phyloP scores from a whole-genome alignment of 2,113 vertebrate species.

The Henicopernis longicauda region DNA sequence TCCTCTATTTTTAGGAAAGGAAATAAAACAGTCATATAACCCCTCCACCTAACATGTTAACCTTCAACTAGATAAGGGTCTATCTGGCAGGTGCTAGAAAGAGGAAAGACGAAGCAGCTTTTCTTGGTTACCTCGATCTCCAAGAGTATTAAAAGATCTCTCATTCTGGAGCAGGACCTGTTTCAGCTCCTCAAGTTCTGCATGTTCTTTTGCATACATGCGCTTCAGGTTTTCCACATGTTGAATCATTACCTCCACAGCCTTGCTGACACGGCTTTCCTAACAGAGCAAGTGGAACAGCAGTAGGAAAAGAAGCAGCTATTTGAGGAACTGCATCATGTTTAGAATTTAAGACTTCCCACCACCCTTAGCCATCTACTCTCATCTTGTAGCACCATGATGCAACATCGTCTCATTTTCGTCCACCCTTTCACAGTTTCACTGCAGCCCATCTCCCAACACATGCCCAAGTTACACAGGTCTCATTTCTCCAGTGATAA shows the following conservation, averaged over 20 bases:
- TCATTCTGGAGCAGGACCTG: constrained; percentile 85
- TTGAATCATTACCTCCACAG: constrained; percentile 96
- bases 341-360: no score
- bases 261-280: constrained; percentile 92
- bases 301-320: background rate
- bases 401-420: background rate
- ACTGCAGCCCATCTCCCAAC: background rate
- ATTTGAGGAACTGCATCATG: background rate
- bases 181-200: constrained; percentile 88
- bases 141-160: constrained; percentile 74
- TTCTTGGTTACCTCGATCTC: constrained; percentile 67
- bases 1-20: background rate
- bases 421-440: background rate
- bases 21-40: background rate
- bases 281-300: constrained; percentile 1
- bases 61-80: background rate
- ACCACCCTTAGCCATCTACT: background rate
- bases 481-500: background rate
- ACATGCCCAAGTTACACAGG: background rate
- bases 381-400: background rate
- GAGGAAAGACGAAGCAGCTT: background rate
- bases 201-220: constrained; percentile 90
- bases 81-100: background rate
- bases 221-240: constrained; percentile 95
- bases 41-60: background rate